phyloP scores from a whole-genome alignment of 2,113 vertebrate genomes.

The Zosterops japonicus region DNA sequence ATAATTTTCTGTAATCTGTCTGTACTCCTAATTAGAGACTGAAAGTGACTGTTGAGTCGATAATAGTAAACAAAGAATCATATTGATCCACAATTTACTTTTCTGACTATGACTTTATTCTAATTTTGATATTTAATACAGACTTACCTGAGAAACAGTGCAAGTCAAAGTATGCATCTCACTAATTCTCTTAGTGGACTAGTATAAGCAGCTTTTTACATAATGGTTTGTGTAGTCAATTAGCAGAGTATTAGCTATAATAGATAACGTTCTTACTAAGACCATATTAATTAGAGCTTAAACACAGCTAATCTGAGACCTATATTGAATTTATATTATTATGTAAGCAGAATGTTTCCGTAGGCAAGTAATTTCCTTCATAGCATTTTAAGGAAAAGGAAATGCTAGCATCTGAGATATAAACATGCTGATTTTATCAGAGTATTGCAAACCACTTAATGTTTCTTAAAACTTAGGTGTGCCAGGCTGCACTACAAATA shows the following conservation, averaged over 20 bases:
- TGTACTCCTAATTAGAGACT: not conserved
- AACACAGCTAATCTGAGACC: slow-evolving; percentile 41
- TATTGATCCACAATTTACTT: not conserved
- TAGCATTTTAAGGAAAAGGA: not conserved
- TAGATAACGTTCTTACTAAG: slow-evolving; percentile 44
- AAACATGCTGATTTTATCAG: not conserved
- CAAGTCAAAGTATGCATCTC: not conserved
- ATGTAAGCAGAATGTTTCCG: not conserved
- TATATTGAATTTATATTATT: slow-evolving; percentile 50
- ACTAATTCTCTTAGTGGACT: slow-evolving; percentile 32
- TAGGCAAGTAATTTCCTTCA: not conserved
- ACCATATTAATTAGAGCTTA: slow-evolving; percentile 53
- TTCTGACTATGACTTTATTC: not conserved
- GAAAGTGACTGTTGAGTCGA: not conserved
- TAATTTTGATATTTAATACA: not conserved
- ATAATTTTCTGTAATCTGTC: not conserved
- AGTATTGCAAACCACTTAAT: not conserved
- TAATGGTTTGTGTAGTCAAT: slow-evolving; percentile 55
- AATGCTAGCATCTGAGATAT: not conserved
- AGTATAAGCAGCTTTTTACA: slow-evolving; percentile 61
- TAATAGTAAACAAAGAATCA: not conserved
- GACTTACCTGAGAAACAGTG: slow-evolving; percentile 31
- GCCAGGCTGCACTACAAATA: not conserved
- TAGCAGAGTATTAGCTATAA: slow-evolving; percentile 52
- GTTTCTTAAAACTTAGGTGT: not conserved